These are phyloP conservation scores for Urophycis tenuis DNA, from an alignment of 2,797 vertebrate species.

Conservation along the genomic window DNA sequence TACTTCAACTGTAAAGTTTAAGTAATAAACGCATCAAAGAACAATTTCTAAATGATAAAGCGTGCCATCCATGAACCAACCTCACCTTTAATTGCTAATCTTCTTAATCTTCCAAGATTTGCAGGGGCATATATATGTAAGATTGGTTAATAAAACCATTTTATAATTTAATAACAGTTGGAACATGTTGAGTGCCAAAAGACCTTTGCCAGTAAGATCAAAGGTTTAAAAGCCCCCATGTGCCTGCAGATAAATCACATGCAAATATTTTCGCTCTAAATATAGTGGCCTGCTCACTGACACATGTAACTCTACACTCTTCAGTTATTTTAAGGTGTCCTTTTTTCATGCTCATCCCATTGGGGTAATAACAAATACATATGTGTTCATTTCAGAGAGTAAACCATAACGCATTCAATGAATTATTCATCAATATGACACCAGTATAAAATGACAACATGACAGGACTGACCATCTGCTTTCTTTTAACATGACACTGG, in stretches of 20 bases:
- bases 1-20: too few species aligned
- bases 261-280: not conserved
- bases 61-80: not conserved
- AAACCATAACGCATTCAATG: not conserved
- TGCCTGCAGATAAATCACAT: conserved; percentile 2
- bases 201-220: not conserved
- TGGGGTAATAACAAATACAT: not conserved
- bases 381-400: not conserved
- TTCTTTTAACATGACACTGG: not conserved
- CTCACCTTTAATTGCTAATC: not conserved
- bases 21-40: not conserved
- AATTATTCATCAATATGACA: not conserved
- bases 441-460: not conserved
- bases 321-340: not conserved
- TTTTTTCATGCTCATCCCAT: not conserved
- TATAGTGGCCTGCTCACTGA: not conserved
- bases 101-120: not conserved
- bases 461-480: not conserved
- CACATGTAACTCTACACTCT: not conserved
- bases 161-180: not conserved
- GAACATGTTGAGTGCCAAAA: not conserved
- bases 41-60: not conserved
- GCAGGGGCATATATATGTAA: not conserved
- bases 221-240: not conserved
- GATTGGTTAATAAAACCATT: not conserved